Conservation (phyloP, 2,113 vertebrate species). For the human (Homo sapiens) region DNA sequence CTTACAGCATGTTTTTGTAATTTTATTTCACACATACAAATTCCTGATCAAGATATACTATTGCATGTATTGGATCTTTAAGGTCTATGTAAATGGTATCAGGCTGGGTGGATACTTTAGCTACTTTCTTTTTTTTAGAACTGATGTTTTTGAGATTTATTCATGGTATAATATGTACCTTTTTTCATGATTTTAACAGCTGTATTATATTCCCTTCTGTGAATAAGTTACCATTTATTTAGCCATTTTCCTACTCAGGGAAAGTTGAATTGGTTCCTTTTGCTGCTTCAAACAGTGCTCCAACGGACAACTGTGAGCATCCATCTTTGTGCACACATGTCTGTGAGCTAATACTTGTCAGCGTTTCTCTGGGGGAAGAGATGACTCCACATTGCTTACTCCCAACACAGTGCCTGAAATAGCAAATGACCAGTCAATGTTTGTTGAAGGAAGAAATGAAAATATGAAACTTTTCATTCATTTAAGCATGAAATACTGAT, state of each 20-base stretch:
- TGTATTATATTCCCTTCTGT: neutral
- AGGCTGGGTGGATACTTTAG: neutral
- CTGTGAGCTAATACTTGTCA: neutral
- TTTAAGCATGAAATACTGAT: neutral
- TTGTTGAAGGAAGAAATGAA: conserved; percentile 17
- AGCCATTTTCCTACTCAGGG: neutral
- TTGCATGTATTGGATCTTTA: neutral
- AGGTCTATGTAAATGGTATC: neutral
- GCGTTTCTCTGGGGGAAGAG: neutral
- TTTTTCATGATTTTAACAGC: neutral
- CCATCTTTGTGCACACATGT: neutral
- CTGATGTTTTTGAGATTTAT: neutral
- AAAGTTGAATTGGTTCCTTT: neutral
- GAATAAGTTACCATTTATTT: neutral
- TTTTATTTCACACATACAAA: neutral
- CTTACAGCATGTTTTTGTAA: neutral
- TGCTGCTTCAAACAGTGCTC: neutral
- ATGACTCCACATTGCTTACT: neutral
- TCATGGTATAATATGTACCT: neutral
- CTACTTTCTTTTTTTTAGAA: neutral
- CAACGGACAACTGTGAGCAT: neutral
- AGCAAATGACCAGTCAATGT: neutral
- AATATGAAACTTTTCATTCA: neutral
- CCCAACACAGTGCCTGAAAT: neutral
- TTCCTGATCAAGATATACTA: neutral